Conservation (phyloP, 2,113 vertebrate genomes). For the Nycticebus coucang region DNA sequence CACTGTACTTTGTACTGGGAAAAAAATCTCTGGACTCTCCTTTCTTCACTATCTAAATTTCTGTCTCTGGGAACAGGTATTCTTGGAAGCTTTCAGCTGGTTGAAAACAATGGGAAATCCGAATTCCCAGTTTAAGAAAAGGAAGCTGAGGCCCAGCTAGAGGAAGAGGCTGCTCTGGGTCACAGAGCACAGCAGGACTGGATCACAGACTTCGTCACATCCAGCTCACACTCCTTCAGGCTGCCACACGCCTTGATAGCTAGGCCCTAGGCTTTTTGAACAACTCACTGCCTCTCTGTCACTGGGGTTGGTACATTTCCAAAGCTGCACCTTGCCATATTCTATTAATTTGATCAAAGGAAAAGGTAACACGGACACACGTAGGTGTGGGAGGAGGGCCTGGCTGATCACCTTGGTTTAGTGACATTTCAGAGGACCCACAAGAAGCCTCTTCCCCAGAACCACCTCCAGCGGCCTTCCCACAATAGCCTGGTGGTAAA, state of each 20-base stretch:
- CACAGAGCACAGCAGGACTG: neutral
- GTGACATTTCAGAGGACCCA: neutral
- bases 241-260: neutral
- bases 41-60: constrained; percentile 34
- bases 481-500: neutral
- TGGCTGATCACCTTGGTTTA: neutral
- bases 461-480: neutral
- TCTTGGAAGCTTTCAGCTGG: constrained; percentile 27
- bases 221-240: neutral
- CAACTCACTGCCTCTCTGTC: neutral
- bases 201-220: neutral
- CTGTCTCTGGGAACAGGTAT: constrained; percentile 34
- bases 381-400: neutral
- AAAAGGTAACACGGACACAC: neutral
- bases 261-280: neutral
- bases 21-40: constrained; percentile 53
- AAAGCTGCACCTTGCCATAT: neutral
- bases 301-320: neutral
- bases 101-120: constrained; percentile 2
- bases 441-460: neutral
- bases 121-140: neutral
- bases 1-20: neutral
- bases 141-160: neutral
- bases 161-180: neutral
- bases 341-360: constrained; percentile 28